Evolutionary conservation across 2,888 invertebrate genomes (phyloP), one percentile per base, ranked within the genome.

Genomic region (Mesorhabditis sp.): DNA sequence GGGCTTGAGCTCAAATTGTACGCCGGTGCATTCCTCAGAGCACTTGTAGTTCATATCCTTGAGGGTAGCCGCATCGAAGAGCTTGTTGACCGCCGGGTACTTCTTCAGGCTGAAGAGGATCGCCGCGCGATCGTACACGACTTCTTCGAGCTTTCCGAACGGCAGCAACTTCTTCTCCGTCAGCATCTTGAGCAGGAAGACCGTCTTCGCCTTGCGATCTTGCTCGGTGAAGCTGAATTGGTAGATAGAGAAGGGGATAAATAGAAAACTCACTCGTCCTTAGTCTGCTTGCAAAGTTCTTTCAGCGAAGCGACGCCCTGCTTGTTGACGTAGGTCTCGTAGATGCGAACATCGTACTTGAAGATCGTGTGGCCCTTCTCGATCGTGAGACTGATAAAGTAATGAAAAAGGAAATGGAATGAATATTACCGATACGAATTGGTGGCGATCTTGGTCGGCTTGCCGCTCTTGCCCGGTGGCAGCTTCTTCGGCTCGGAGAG

Each of bases 121-220:
- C 43, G 67, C 68, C n/a, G 70, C 70, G 5, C 70, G 45, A 45
- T 70, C 70, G 50, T 70, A 70, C 64, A 50, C 66, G 4, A 68
- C n/a, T 6, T 66, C 6, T 10, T 41, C 15, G 15, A 4, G 6
- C 43, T 62, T 62, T 58, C 67, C n/a, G 15, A 67, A 62, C 4
- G 43, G 13, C 28, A 13, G 10, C 45, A 13, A 7, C 43, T 70
- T 15, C 7, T 66, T 28, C n/a, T 42, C 62, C 13, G 61, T 41
- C 15, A 70, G 67, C 44, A 67, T 45, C 62, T 62, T 67, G 62
- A 66, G 67, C n/a, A 70, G 50, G n/a, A 13, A 15, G 4, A 67
- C 67, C 7, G 70, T 67, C 4, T 6, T 28, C 7, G 28, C 10
- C 44, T 70, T 70, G 6, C 70, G 61, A 4, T 62, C 63, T 62